Conservation (phyloP, 1,140 invertebrate species). For the Drosophila arizonae region DNA sequence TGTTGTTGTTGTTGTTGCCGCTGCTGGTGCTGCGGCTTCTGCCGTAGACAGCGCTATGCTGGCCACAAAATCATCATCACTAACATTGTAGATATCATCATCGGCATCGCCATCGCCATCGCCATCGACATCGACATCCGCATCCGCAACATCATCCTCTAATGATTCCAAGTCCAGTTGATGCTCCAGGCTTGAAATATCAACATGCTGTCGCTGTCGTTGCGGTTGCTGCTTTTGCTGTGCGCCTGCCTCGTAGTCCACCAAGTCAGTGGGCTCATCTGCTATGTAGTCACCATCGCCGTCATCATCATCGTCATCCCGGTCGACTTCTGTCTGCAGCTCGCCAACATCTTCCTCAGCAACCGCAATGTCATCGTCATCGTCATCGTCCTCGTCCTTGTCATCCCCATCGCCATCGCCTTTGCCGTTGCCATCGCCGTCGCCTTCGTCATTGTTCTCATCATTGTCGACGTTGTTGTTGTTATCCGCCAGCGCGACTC, state of each 20-base stretch:
- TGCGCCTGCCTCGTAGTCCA: conserved; percentile 56
- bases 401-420: not conserved
- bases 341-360: conserved; percentile 25
- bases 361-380: conserved; percentile 29
- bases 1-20: conserved; percentile 13
- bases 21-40: conserved; percentile 41
- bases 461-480: conserved; percentile 37
- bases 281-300: conserved; percentile 56
- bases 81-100: conserved; percentile 69
- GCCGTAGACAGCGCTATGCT: conserved; percentile 62
- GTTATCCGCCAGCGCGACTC: conserved; percentile 24
- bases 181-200: conserved; percentile 64
- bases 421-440: conserved; percentile 8
- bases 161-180: conserved; percentile 66
- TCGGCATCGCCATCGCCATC: conserved; percentile 49
- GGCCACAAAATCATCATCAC: conserved; percentile 75
- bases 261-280: conserved; percentile 60
- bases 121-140: conserved; percentile 38
- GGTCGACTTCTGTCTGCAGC: conserved; percentile 4
- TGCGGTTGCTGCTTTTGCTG: conserved; percentile 28
- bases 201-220: conserved; percentile 44
- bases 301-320: conserved; percentile 37
- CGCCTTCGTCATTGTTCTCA: conserved; percentile 28
- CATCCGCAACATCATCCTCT: conserved; percentile 55
- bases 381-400: conserved; percentile 14